phyloP scores from a whole-genome alignment of 2,888 invertebrate species.

The Cheilosia soror region DNA sequence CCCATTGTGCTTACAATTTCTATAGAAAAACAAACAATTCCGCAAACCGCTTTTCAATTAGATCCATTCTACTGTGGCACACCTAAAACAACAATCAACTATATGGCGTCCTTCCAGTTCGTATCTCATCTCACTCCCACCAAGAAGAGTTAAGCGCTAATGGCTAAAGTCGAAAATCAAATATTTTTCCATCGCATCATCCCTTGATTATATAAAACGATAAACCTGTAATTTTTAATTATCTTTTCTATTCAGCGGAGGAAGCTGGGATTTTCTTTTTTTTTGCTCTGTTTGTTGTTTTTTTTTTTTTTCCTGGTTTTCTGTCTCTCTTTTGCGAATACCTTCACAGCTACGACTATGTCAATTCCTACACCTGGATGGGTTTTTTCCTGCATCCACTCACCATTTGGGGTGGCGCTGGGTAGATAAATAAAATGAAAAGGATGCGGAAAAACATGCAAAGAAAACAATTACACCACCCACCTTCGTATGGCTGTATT shows the following conservation, averaged over 20 bases:
- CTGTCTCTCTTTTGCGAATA: conserved; percentile 14
- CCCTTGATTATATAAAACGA: conserved; percentile 75
- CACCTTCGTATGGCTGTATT: conserved; percentile 59
- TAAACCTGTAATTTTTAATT: conserved; percentile 76
- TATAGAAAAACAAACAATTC: conserved; percentile 51
- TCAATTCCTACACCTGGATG: conserved; percentile 66
- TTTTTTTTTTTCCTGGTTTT: not conserved
- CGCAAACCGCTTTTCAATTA: conserved; percentile 47
- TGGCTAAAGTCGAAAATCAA: conserved; percentile 74
- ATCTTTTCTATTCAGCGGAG: conserved; percentile 63
- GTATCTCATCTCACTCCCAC: not conserved
- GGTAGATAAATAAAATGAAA: conserved; percentile 39
- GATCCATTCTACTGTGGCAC: conserved; percentile 42
- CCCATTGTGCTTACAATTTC: conserved; percentile 7
- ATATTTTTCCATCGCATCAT: conserved; percentile 72
- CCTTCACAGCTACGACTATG: conserved; percentile 35
- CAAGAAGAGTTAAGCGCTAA: conserved; percentile 46
- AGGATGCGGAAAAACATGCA: conserved; percentile 60
- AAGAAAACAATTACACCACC: conserved; percentile 72
- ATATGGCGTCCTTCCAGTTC: conserved; percentile 2
- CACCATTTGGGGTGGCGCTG: not conserved
- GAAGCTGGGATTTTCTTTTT: conserved; percentile 16
- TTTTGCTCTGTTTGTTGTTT: conserved; percentile 36
- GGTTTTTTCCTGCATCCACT: conserved; percentile 45
- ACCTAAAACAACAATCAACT: conserved; percentile 25